Evolutionary conservation across 1,140 invertebrate genomes (phyloP).

Genomic region (Drosophila aff.): DNA sequence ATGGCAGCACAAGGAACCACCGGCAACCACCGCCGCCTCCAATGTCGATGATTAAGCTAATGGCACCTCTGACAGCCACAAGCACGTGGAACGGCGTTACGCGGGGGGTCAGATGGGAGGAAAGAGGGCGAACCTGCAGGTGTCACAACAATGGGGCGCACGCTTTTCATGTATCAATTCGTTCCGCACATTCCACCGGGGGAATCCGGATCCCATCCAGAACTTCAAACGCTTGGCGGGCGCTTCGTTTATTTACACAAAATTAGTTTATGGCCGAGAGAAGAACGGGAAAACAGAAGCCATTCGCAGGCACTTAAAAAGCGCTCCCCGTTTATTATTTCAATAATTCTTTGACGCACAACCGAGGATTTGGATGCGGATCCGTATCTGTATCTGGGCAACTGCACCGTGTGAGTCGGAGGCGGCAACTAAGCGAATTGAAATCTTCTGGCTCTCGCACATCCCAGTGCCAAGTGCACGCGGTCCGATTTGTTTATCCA

Average conservation of each 20-base stretch:
- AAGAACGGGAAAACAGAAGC: conserved; percentile 25
- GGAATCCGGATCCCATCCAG: conserved; percentile 52
- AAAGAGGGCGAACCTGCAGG: conserved; percentile 30
- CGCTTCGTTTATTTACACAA: conserved; percentile 74
- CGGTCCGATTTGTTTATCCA: conserved; percentile 62
- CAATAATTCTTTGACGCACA: conserved; percentile 79
- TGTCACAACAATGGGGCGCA: conserved; percentile 56
- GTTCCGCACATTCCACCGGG: conserved; percentile 11
- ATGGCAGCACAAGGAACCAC: conserved; percentile 13
- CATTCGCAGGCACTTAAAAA: conserved; percentile 73
- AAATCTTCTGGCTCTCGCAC: conserved; percentile 23
- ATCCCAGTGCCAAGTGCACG: conserved; percentile 55
- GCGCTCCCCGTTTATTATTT: conserved; percentile 75
- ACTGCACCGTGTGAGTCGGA: conserved; percentile 59
- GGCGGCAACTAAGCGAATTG: conserved; percentile 51
- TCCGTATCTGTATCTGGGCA: conserved; percentile 22
- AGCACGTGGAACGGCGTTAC: conserved; percentile 3
- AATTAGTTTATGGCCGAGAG: conserved; percentile 70
- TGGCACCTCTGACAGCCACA: conserved; percentile 39
- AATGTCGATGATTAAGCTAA: conserved; percentile 56
- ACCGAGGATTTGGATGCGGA: conserved; percentile 1
- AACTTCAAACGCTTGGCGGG: conserved; percentile 69
- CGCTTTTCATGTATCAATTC: conserved; percentile 30
- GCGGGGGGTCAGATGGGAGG: not conserved
- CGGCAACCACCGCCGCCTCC: conserved; percentile 11